A percentile compares a stretch with the other conserved stretches of the same genome.
phyloP scores from a whole-genome alignment of 2,113 vertebrate genomes.

The Calyptomena viridis region DNA sequence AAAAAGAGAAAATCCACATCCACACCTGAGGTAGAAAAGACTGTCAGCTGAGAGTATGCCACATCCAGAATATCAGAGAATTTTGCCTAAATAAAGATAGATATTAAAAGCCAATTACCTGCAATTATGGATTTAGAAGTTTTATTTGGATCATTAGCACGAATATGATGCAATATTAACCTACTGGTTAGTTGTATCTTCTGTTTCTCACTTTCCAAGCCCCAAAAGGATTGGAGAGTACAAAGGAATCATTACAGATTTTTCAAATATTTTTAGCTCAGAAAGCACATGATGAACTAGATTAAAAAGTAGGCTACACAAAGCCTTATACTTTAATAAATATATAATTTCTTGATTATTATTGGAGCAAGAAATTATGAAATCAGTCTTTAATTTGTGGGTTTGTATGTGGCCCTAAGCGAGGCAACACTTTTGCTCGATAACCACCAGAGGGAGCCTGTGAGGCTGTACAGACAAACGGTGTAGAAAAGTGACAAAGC shows the following conservation, averaged over 20 bases:
- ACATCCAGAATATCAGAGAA: background rate
- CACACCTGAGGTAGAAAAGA: background rate
- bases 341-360: background rate
- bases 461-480: background rate
- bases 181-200: background rate
- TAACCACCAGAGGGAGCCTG: slow-evolving; percentile 1
- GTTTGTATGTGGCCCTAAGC: rapidly evolving
- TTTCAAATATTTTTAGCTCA: background rate
- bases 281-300: background rate
- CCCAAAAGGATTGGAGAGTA: rapidly evolving
- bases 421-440: rapidly evolving
- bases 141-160: background rate
- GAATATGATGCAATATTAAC: background rate
- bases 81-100: background rate
- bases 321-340: background rate
- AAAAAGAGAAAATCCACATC: background rate
- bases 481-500: rapidly evolving
- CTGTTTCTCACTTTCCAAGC: background rate
- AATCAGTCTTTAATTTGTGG: rapidly evolving
- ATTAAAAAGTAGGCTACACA: background rate
- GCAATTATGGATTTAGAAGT: background rate
- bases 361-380: background rate
- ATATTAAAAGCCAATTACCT: background rate
- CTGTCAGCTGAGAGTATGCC: background rate
- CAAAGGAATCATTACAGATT: background rate